Base-by-base conservation (phyloP, 2,797 vertebrate genomes). In the Takifugu ocellatus region DNA sequence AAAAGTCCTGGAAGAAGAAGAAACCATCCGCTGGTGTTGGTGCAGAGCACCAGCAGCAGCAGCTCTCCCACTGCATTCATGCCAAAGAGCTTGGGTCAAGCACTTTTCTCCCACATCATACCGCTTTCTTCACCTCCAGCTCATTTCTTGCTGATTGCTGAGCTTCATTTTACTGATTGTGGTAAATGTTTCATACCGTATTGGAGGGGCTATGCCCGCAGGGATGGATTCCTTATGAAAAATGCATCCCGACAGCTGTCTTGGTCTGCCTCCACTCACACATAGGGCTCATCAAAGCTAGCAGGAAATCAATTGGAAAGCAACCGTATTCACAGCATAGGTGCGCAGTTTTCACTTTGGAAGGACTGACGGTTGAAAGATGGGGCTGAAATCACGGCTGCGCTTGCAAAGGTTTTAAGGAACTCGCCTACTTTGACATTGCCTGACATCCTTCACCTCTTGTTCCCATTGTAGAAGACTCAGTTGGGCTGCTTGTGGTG, bases 161-260 rank as follows among this genome's bases (percentile, higher is more conserved):
- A 52, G 55, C 72, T 76, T 85, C 63, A 68, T 82, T 84, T 77
- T 64, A 63, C 73, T 76, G 67, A 75, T 64, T 77, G 74, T 74
- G 49, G 70, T 87, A 85, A 85, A 83, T 85, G 69, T 84, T 86
- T 88, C 73, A 85, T 73, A 70, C 56, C 46, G 49, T 73, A 70
- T 78, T 79, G 63, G 68, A 75, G 78, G 61, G 68, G 54, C 48
- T 74, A 56, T 68, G 59, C 80, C 78, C 79, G 74, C 49, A 61
- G 78, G 74, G 70, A 78, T 58, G 57, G 66, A 77, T 61, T 77
- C 74, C 55, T 72, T 56, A 87, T 88, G 64, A 88, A 89, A 90
- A 61, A 90, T 89, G 64, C 47, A 91, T 85, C 59, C 54, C 12
- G 57, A 79, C 88, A 90, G 87, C 90, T 90, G 88, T 89, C 79